Evolutionary conservation across 2,797 vertebrate species (phyloP).

Genomic region (Amblyopsis hoosieri): DNA sequence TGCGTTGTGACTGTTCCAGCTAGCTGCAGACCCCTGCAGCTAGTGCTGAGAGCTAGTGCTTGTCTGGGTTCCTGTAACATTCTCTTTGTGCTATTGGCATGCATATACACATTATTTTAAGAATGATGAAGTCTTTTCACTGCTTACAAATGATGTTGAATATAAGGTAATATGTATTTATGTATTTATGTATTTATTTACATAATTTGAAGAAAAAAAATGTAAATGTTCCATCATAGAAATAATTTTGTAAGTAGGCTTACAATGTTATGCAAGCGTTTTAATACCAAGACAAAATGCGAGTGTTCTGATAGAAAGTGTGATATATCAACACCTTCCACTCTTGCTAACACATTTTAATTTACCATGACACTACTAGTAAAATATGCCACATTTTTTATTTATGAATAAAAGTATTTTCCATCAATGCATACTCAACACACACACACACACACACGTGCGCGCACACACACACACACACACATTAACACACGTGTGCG

Average conservation of each 20-base stretch:
- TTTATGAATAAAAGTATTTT: constrained; percentile 6
- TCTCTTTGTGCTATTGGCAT: constrained; percentile 66
- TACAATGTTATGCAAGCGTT: not conserved
- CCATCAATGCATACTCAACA: too few relatives aligned
- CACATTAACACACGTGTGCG: too few relatives aligned
- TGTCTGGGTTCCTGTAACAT: constrained; percentile 62
- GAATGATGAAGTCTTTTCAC: constrained; percentile 3
- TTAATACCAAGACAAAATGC: too few relatives aligned
- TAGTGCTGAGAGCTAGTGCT: constrained; percentile 55
- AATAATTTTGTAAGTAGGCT: not conserved
- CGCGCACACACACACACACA: too few relatives aligned
- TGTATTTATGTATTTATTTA: too few relatives aligned
- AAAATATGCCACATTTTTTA: constrained; percentile 20
- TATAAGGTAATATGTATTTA: too few relatives aligned
- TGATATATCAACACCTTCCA: constrained; percentile 2
- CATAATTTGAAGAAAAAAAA: too few relatives aligned
- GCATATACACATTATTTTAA: constrained; percentile 28
- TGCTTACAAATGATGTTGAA: constrained; percentile 23
- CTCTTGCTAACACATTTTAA: constrained; percentile 1
- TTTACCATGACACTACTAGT: not conserved
- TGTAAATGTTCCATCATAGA: too few relatives aligned
- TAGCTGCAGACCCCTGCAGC: constrained; percentile 33
- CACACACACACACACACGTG: too few relatives aligned
- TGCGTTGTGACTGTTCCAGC: constrained; percentile 40
- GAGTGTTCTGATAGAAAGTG: constrained; percentile 9